These are phyloP conservation scores for Paracentrotus lividus DNA, from an alignment of 53 echinoderm and acorn worm genomes.

Conservation along the genomic window DNA sequence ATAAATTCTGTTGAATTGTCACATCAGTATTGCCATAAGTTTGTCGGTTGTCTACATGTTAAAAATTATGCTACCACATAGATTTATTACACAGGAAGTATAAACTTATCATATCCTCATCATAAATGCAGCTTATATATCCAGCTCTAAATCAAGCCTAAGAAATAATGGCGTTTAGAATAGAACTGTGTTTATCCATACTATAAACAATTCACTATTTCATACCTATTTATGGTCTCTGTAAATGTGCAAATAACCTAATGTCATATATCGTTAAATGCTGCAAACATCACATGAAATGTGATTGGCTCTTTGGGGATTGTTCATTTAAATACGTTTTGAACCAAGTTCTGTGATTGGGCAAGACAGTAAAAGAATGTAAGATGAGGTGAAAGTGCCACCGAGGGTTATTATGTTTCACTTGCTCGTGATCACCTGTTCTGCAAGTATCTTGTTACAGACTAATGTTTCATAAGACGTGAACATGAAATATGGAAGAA, in stretches of 20 bases:
- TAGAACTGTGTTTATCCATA: background rate
- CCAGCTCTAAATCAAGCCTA: background rate
- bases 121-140: background rate
- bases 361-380: background rate
- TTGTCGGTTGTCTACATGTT: background rate
- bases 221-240: background rate
- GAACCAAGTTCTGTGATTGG: background rate
- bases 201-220: background rate
- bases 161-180: background rate
- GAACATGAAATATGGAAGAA: slow-evolving; percentile 1
- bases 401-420: slow-evolving; percentile 10
- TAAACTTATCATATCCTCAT: background rate
- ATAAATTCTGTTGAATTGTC: too few relatives aligned
- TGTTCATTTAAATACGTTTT: background rate
- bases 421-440: slow-evolving; percentile 26
- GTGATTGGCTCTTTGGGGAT: slow-evolving; percentile 9
- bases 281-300: background rate
- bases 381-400: slow-evolving; percentile 39
- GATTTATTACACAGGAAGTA: background rate
- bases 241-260: background rate
- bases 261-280: background rate
- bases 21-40: too few relatives aligned
- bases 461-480: background rate
- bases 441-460: background rate
- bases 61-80: background rate